Conservation (phyloP, 2,888 invertebrate species). For the Tetropium fuscum region DNA sequence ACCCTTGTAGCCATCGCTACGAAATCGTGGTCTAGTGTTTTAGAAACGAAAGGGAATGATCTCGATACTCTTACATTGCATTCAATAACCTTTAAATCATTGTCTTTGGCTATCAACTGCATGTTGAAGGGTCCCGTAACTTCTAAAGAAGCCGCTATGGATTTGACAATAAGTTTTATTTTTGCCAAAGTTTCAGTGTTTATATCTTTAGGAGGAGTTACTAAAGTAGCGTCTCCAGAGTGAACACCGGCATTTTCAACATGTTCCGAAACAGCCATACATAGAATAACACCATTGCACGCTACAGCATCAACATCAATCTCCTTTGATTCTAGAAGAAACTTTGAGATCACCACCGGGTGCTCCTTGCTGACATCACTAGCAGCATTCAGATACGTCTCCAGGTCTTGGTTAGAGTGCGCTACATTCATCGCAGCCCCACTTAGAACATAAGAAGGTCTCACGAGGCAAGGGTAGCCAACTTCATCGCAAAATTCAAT, state of each 20-base stretch:
- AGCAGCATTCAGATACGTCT: constrained; percentile 93
- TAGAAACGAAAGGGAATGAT: constrained; percentile 99
- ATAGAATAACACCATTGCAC: constrained; percentile 90
- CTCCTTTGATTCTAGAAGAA: constrained; percentile 96
- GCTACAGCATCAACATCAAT: constrained; percentile 99
- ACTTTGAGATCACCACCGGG: constrained; percentile 99
- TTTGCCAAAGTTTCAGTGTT: constrained; percentile 90
- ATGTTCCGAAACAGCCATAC: constrained; percentile 98
- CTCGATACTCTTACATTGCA: constrained; percentile 98
- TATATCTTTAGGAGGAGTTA: constrained; percentile 98
- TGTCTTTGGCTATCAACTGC: constrained; percentile 98
- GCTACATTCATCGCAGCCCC: constrained; percentile 99
- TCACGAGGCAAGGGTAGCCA: constrained; percentile 95
- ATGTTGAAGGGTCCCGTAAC: constrained; percentile 98
- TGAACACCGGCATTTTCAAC: constrained; percentile 99
- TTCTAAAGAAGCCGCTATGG: constrained; percentile 90
- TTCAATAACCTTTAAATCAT: constrained; percentile 97
- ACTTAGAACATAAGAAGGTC: constrained; percentile 98
- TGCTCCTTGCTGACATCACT: constrained; percentile 95
- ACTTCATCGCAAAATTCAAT: constrained; percentile 93
- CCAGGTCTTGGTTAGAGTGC: constrained; percentile 90
- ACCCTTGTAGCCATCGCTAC: constrained; percentile 98
- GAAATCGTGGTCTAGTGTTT: constrained; percentile 97
- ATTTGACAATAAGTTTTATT: constrained; percentile 89
- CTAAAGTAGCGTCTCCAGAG: constrained; percentile 97